These are phyloP conservation scores for Euura saliciscinereae DNA, from an alignment of 1,140 invertebrate species.

Conservation along the genomic window DNA sequence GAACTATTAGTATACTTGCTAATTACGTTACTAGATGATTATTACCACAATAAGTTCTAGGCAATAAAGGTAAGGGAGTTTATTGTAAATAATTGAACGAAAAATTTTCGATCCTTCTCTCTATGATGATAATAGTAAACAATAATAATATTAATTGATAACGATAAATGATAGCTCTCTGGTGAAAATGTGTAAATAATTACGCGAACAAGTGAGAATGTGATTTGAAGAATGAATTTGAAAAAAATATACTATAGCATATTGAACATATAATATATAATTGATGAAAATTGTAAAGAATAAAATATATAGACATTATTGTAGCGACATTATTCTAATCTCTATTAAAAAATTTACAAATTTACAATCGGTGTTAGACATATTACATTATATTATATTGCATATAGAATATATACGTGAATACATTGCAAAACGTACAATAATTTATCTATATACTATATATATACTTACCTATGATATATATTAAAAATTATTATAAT, in stretches of 20 bases:
- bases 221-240: background rate
- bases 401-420: background rate
- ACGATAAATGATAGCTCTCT: too few species aligned
- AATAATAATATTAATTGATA: background rate
- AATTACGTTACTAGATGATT: too few species aligned
- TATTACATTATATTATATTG: background rate
- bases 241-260: too few species aligned
- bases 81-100: background rate
- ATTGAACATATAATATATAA: too few species aligned
- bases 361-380: background rate
- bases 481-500: background rate
- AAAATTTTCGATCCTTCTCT: background rate
- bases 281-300: background rate
- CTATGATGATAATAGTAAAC: background rate
- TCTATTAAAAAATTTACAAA: slow-evolving; percentile 1
- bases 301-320: background rate
- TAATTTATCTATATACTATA: background rate
- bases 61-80: background rate
- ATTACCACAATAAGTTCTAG: background rate
- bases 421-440: background rate
- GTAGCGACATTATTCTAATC: background rate
- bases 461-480: background rate
- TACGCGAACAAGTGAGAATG: background rate
- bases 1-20: background rate
- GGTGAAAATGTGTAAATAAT: slow-evolving; percentile 7